Evolutionary conservation across 1,140 invertebrate species (phyloP).

Genomic region (Delia radicum): DNA sequence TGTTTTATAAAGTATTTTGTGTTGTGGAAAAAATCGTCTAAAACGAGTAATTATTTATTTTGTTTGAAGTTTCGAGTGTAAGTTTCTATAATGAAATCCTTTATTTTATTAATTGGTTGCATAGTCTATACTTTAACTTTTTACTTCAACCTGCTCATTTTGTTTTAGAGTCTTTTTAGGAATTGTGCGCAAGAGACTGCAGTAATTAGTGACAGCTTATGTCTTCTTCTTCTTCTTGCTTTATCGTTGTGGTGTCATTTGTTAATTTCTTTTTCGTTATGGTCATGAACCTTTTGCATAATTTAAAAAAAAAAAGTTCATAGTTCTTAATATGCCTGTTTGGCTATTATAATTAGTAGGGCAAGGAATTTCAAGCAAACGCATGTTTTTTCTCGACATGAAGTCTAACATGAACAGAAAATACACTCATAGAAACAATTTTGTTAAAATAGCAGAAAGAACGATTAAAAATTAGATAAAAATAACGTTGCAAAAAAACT

Average conservation of each 20-base stretch:
- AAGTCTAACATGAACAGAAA: no score
- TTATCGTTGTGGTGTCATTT: not conserved
- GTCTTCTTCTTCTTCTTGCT: not conserved
- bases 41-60: no score
- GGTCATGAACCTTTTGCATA: not conserved
- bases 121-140: not conserved
- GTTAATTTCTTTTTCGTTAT: not conserved
- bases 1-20: no score
- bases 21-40: not conserved
- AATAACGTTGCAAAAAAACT: no score
- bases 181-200: not conserved
- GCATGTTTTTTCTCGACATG: no score
- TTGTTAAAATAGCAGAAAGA: no score
- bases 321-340: no score
- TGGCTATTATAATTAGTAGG: no score
- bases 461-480: no score
- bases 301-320: no score
- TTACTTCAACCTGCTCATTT: not conserved
- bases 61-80: not conserved
- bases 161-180: not conserved
- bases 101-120: not conserved
- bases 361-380: no score
- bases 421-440: no score
- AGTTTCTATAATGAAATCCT: not conserved
- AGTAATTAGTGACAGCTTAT: constrained; percentile 1